A percentile compares a stretch with the other conserved stretches of the same genome.
phyloP scores from a whole-genome alignment of 2,888 invertebrate genomes.

The Drosophila rellima region DNA sequence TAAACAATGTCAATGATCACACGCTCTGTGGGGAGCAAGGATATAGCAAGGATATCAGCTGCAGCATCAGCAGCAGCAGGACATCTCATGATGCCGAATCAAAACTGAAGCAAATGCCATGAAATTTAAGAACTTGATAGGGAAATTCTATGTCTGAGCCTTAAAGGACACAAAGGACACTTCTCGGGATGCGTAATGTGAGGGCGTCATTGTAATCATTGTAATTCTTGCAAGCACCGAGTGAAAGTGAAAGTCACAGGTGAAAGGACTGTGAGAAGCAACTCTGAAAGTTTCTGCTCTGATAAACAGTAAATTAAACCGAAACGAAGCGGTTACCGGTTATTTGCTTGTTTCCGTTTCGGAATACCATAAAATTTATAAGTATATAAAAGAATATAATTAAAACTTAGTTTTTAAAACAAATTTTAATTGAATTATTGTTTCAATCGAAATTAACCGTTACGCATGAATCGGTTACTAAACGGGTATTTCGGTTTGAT shows the following conservation, averaged over 20 bases:
- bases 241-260: constrained; percentile 71
- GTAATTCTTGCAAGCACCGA: constrained; percentile 28
- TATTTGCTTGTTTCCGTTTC: too few relatives aligned
- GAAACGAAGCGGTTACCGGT: too few relatives aligned
- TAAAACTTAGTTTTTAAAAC: too few relatives aligned
- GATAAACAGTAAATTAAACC: too few relatives aligned
- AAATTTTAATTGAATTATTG: too few relatives aligned
- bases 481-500: too few relatives aligned
- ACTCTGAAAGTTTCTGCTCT: not conserved
- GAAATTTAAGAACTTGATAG: constrained; percentile 74
- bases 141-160: constrained; percentile 27
- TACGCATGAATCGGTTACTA: too few relatives aligned
- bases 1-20: constrained; percentile 75
- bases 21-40: constrained; percentile 70
- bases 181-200: constrained; percentile 44
- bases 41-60: constrained; percentile 36
- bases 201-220: constrained; percentile 69
- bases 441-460: too few relatives aligned
- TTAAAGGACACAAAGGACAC: not conserved
- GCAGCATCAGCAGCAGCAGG: constrained; percentile 43
- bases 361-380: too few relatives aligned
- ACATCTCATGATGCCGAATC: constrained; percentile 45
- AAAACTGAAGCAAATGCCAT: constrained; percentile 73
- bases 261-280: constrained; percentile 5
- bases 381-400: too few relatives aligned